These are phyloP conservation scores for Anniella stebbinsi DNA, from an alignment of 2,797 vertebrate genomes.

Conservation along the genomic window DNA sequence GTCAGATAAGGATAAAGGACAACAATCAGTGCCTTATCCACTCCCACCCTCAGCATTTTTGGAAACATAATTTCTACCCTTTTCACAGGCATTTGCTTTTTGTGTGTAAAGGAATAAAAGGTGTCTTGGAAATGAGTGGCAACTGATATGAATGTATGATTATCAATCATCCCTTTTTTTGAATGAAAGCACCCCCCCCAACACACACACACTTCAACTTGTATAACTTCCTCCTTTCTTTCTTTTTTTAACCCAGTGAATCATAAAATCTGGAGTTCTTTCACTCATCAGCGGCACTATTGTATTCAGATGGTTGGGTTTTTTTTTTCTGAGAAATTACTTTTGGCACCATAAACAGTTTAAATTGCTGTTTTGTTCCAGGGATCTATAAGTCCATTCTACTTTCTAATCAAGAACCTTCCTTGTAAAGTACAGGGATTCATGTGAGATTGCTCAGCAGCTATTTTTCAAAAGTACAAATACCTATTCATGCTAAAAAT, in stretches of 20 bases:
- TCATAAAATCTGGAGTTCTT: neutral
- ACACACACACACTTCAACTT: neutral
- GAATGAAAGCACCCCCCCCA: too few species aligned
- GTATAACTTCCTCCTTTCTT: neutral
- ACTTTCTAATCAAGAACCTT: neutral
- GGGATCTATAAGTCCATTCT: neutral
- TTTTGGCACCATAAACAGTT: neutral
- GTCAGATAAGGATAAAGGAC: too few species aligned
- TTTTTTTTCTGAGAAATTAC: neutral
- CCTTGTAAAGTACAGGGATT: neutral
- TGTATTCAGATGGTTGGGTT: neutral
- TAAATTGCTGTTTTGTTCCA: neutral
- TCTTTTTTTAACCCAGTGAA: neutral
- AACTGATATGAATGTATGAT: neutral
- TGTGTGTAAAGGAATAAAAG: conserved; percentile 25
- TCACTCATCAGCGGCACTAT: neutral
- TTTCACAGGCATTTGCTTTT: conserved; percentile 32
- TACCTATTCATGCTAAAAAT: neutral
- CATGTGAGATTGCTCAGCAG: neutral
- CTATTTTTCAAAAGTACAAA: neutral
- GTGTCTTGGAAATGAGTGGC: neutral
- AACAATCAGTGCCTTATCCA: neutral
- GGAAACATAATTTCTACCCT: neutral
- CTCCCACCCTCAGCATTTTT: neutral
- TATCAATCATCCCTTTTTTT: neutral